Conservation (phyloP, 2,888 invertebrate species). For the Chymomyza procnemis region DNA sequence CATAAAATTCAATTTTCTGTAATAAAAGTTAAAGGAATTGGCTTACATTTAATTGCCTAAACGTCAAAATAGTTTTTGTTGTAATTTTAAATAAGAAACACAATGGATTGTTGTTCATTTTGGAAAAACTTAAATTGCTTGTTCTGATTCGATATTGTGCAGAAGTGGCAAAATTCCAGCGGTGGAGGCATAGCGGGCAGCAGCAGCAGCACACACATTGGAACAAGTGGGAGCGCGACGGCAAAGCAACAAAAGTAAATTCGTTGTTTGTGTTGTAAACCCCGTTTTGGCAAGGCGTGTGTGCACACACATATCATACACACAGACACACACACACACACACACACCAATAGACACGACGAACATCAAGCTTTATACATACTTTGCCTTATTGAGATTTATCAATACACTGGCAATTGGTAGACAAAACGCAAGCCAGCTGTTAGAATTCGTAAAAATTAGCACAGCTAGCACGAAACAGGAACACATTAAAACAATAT, state of each 20-base stretch:
- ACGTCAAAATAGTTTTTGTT: background rate
- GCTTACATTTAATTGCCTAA: background rate
- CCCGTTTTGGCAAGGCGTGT: conserved; percentile 55
- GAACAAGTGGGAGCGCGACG: conserved; percentile 57
- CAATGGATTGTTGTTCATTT: background rate
- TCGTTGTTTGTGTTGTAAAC: conserved; percentile 20
- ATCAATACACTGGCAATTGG: background rate
- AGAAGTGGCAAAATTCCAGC: conserved; percentile 29
- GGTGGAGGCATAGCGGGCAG: conserved; percentile 18
- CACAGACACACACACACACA: too few relatives aligned
- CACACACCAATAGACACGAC: too few relatives aligned
- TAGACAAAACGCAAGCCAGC: conserved; percentile 32
- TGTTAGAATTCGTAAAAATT: conserved; percentile 51
- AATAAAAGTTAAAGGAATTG: conserved; percentile 18
- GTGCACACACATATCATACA: conserved; percentile 24
- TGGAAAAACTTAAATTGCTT: conserved; percentile 15
- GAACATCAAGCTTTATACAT: conserved; percentile 37
- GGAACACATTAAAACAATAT: conserved; percentile 77
- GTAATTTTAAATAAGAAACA: background rate
- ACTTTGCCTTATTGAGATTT: conserved; percentile 57
- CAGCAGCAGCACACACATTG: conserved; percentile 42
- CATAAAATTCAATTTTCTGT: conserved; percentile 19
- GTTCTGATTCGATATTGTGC: conserved; percentile 18
- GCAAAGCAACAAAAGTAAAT: conserved; percentile 50
- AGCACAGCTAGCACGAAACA: conserved; percentile 30